Conservation (phyloP, 2,113 vertebrate species). For the Lycaon pictus region DNA sequence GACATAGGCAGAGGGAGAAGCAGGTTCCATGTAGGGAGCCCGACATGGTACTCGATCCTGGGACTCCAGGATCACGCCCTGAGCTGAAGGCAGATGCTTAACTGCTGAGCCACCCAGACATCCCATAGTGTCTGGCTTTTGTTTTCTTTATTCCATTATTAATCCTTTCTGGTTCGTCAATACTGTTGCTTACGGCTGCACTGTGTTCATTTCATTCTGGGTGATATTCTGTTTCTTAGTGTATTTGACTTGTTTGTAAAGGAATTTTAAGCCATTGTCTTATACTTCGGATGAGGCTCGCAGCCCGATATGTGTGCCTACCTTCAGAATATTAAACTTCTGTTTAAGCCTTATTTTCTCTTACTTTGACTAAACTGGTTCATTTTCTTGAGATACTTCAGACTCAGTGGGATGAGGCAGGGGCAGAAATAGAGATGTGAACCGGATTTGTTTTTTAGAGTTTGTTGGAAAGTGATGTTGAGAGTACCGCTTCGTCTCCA, state of each 20-base stretch:
- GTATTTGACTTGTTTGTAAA: conserved; percentile 22
- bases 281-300: not conserved
- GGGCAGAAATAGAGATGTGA: not conserved
- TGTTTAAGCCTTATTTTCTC: conserved; percentile 21
- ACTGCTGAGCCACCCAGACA: too few relatives aligned
- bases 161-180: not conserved
- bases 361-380: not conserved
- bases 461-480: conserved; percentile 95
- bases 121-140: not conserved
- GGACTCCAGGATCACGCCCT: too few relatives aligned
- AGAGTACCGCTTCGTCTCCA: conserved; percentile 94
- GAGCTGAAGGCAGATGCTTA: too few relatives aligned
- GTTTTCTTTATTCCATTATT: not conserved
- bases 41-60: too few relatives aligned
- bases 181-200: not conserved
- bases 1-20: too few relatives aligned
- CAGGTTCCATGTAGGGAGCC: too few relatives aligned
- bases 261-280: not conserved
- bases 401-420: not conserved
- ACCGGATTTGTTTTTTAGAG: conserved; percentile 85
- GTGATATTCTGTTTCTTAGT: not conserved
- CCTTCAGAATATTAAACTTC: not conserved
- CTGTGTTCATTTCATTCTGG: not conserved
- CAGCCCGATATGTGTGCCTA: not conserved
- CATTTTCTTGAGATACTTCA: conserved; percentile 12